Evolutionary conservation across 35 echinoderm and acorn worm genomes (phyloP).

Genomic region (Strongylocentrotus purpuratus): DNA sequence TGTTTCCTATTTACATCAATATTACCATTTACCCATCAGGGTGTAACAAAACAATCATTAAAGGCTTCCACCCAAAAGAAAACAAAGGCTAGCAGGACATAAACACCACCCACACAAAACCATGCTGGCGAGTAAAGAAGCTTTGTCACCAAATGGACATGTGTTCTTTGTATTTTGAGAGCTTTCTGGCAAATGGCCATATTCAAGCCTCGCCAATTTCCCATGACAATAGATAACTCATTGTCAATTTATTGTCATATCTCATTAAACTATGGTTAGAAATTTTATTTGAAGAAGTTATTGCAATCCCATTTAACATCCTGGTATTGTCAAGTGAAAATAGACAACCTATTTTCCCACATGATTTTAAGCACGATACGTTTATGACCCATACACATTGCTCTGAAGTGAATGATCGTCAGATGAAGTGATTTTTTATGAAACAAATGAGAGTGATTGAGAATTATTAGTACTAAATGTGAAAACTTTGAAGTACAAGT

Average conservation of each 20-base stretch:
- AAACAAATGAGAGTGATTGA: neutral
- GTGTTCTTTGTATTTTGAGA: neutral
- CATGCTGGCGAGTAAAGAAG: neutral
- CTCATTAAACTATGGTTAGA: neutral
- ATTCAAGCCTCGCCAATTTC: neutral
- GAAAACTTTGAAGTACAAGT: neutral
- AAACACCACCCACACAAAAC: neutral
- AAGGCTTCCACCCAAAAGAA: slow-evolving; percentile 1
- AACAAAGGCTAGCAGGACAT: neutral
- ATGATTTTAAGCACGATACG: neutral
- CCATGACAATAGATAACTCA: neutral
- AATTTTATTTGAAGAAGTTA: neutral
- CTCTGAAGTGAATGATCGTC: too few relatives aligned
- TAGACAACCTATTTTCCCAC: neutral
- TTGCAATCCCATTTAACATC: neutral
- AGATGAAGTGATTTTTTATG: neutral
- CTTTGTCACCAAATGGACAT: neutral
- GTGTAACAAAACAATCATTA: neutral
- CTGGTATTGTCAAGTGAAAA: neutral
- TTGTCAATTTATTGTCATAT: neutral
- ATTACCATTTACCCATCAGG: neutral
- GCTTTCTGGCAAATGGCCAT: neutral
- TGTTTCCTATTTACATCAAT: neutral
- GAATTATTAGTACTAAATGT: neutral
- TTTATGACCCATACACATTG: neutral